phyloP scores from a whole-genome alignment of 2,797 vertebrate genomes.

The Cheirogaleus major region DNA sequence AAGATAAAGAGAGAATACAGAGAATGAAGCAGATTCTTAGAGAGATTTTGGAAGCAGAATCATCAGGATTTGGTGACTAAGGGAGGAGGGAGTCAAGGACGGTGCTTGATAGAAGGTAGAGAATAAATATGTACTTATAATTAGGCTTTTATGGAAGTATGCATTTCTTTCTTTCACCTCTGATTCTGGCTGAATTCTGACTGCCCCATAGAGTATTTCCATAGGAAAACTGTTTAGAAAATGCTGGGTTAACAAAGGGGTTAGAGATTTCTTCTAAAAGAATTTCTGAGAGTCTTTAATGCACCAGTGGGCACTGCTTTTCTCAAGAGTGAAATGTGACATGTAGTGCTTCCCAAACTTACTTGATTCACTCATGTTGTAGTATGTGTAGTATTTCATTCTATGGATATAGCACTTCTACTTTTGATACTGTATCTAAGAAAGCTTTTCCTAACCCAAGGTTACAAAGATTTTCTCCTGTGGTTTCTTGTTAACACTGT shows the following conservation, averaged over 20 bases:
- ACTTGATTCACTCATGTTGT: neutral
- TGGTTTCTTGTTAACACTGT: neutral
- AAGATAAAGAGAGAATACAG: neutral
- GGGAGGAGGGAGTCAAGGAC: neutral
- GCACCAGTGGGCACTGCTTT: neutral
- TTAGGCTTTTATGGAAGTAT: neutral
- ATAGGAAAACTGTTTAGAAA: neutral
- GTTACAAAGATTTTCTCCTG: neutral
- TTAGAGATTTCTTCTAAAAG: neutral
- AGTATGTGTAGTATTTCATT: neutral
- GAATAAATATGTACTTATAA: neutral
- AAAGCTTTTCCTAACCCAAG: neutral
- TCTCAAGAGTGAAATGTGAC: neutral
- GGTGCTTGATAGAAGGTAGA: neutral
- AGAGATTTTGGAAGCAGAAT: neutral
- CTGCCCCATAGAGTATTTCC: neutral
- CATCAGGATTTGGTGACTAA: neutral
- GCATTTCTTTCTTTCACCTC: neutral
- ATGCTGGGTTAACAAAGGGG: neutral
- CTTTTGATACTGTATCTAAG: constrained; percentile 6
- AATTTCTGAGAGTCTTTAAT: neutral
- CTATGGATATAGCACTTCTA: neutral
- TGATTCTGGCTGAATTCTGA: neutral
- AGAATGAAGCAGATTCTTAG: neutral
- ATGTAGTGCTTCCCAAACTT: neutral